Evolutionary conservation across 2,113 vertebrate genomes (phyloP).

Genomic region (Corythornis vintsioides): DNA sequence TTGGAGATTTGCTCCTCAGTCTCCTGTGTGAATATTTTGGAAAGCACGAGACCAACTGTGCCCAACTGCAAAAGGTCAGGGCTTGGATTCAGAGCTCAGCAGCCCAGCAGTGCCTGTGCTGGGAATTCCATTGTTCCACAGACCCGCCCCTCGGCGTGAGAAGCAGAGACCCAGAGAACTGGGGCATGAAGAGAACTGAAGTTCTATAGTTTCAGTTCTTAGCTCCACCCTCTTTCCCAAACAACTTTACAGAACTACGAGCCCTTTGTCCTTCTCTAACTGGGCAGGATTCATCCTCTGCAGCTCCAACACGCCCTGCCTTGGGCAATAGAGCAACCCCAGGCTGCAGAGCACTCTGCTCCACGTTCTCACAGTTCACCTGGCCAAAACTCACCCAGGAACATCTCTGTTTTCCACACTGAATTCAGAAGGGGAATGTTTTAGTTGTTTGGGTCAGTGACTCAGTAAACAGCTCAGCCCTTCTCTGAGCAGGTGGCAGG

Average conservation of each 20-base stretch:
- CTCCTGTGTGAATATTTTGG: background rate
- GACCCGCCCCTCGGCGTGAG: accelerated
- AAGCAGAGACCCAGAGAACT: background rate
- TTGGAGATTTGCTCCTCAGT: background rate
- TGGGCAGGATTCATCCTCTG: background rate
- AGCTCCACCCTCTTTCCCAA: background rate
- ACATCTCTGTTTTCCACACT: background rate
- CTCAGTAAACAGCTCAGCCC: background rate
- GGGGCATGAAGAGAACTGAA: background rate
- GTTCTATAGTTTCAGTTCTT: background rate
- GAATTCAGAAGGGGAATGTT: background rate
- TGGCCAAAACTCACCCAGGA: background rate
- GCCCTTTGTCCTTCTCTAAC: background rate
- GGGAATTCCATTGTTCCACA: background rate
- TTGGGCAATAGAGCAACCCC: background rate
- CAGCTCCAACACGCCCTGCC: background rate
- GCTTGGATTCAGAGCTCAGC: background rate
- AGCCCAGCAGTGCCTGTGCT: background rate
- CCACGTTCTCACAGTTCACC: background rate
- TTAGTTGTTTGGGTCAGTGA: background rate
- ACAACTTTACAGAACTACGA: background rate
- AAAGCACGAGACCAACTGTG: background rate
- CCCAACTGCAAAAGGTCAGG: background rate
- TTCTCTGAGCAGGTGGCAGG: background rate
- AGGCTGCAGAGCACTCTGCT: background rate